Conservation (phyloP, 2,888 invertebrate genomes). For the Rotaria magnacalcarata region DNA sequence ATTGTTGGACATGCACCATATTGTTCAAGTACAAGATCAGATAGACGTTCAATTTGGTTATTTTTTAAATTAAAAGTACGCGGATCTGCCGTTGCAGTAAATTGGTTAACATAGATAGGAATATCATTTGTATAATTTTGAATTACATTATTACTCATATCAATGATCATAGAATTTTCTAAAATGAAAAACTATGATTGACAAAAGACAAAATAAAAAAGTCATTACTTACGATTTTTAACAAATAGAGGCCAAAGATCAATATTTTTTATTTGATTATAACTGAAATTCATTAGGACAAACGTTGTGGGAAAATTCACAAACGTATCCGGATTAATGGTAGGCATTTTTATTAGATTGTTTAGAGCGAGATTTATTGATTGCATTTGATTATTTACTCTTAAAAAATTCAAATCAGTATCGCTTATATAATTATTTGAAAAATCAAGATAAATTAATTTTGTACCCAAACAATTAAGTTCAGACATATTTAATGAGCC, state of each 20-base stretch:
- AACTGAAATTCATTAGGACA: not conserved
- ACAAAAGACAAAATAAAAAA: not conserved
- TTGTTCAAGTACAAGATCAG: not conserved
- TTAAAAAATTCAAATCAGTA: not conserved
- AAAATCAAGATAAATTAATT: not conserved
- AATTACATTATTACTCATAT: not conserved
- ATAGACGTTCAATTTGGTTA: not conserved
- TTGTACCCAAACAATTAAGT: not conserved
- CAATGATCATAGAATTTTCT: not conserved
- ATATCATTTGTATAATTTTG: not conserved
- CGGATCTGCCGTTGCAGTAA: not conserved
- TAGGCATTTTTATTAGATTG: not conserved
- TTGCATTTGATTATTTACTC: not conserved
- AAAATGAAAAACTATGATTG: not conserved
- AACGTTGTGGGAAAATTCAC: not conserved
- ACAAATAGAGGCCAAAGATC: constrained; percentile 25
- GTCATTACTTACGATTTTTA: not conserved
- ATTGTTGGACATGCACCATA: constrained; percentile 4
- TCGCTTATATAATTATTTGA: constrained; percentile 4
- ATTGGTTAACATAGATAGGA: not conserved
- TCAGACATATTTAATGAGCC: not conserved
- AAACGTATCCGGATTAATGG: not conserved
- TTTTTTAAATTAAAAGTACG: not conserved
- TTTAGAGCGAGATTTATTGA: not conserved
- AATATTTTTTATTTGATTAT: not conserved